Percentiles rank a stretch among this genome's conserved stretches.
These are phyloP conservation scores for Coregonus ussuriensis DNA, from an alignment of 2,797 vertebrate species.

Conservation along the genomic window DNA sequence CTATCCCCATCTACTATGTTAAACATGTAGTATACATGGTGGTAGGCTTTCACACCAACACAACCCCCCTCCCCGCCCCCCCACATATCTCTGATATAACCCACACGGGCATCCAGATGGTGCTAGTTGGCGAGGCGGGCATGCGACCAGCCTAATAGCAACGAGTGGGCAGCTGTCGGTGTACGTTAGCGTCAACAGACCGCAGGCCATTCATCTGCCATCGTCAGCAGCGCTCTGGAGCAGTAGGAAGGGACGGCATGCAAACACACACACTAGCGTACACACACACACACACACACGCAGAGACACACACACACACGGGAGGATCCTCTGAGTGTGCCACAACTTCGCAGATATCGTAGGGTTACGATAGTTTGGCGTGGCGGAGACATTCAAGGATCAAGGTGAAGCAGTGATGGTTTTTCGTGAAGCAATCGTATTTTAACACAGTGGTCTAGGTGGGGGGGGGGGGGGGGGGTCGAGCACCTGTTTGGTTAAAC, in stretches of 20 bases:
- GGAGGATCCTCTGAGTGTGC: too few species aligned
- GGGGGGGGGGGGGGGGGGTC: background rate
- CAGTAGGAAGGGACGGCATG: background rate
- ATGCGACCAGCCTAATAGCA: constrained; percentile 38
- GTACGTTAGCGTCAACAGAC: constrained; percentile 39
- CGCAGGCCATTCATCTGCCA: constrained; percentile 41
- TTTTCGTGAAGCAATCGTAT: too few species aligned
- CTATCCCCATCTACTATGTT: background rate
- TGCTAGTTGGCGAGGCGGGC: constrained; percentile 25
- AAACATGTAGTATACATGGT: background rate
- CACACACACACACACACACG: background rate
- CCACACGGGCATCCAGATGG: constrained; percentile 41
- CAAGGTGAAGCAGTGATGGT: too few species aligned
- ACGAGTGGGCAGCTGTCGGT: constrained; percentile 46
- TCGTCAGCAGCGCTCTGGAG: constrained; percentile 2
- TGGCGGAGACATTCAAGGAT: too few species aligned
- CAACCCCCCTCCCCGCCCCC: background rate
- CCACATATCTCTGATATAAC: constrained; percentile 20
- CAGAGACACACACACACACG: too few species aligned
- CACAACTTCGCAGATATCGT: too few species aligned
- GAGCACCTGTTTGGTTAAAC: background rate
- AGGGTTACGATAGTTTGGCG: too few species aligned
- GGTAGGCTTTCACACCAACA: background rate
- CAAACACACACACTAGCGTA: constrained; percentile 4
- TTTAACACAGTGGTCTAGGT: too few species aligned